Percentiles rank a stretch among this genome's conserved stretches.
Conservation (phyloP, 2,888 invertebrate genomes). For the Timandra comae region DNA sequence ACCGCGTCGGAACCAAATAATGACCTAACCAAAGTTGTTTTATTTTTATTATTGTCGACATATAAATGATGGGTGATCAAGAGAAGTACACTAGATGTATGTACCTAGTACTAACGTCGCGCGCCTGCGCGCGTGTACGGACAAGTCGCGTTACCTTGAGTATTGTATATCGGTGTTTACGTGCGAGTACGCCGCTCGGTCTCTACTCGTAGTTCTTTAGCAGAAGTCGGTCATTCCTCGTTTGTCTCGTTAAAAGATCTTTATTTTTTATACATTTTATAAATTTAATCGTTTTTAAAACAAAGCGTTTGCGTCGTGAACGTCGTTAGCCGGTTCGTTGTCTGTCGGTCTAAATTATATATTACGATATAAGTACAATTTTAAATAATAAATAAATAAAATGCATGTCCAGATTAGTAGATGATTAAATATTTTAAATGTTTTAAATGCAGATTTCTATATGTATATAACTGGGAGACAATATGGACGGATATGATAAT, state of each 20-base stretch:
- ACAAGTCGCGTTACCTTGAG: conserved; percentile 6
- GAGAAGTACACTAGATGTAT: too few relatives aligned
- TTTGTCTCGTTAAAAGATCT: conserved; percentile 63
- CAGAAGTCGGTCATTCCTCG: conserved; percentile 63
- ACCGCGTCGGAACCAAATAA: conserved; percentile 24
- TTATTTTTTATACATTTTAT: conserved; percentile 74
- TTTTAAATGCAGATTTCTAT: conserved; percentile 69
- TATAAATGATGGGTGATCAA: too few relatives aligned
- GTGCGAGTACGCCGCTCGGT: too few relatives aligned
- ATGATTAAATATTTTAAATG: conserved; percentile 63
- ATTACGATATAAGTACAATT: conserved; percentile 26
- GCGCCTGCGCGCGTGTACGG: conserved; percentile 10
- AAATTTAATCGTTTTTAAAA: conserved; percentile 26
- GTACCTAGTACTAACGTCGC: conserved; percentile 6
- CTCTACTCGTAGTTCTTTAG: conserved; percentile 30
- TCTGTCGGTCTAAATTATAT: conserved; percentile 68
- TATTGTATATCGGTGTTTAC: too few relatives aligned
- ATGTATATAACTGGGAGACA: conserved; percentile 67
- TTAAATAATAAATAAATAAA: conserved; percentile 35
- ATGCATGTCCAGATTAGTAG: conserved; percentile 66
- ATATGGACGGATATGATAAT: conserved; percentile 66
- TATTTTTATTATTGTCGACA: conserved; percentile 8
- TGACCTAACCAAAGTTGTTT: conserved; percentile 49
- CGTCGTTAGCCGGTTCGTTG: conserved; percentile 44
- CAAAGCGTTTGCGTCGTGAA: conserved; percentile 16